Evolutionary conservation across 2,113 vertebrate genomes (phyloP).

Genomic region (Gallinago paraguaiae): DNA sequence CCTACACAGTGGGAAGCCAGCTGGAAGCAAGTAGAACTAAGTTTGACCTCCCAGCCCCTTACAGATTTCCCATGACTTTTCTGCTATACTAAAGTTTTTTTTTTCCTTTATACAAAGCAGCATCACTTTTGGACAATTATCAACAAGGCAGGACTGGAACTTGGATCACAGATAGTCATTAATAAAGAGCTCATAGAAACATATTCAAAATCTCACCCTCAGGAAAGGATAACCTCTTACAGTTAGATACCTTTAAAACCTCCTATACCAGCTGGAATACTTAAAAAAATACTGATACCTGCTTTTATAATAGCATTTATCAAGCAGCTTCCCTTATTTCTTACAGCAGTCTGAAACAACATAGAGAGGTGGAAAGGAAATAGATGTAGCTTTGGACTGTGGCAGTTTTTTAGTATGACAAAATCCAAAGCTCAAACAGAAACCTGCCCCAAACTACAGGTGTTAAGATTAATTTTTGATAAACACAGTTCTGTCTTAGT

Average conservation of each 20-base stretch:
- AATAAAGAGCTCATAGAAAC: background rate
- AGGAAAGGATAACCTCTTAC: background rate
- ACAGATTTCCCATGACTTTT: constrained; percentile 40
- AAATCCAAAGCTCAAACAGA: background rate
- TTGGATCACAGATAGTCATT: background rate
- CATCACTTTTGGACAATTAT: background rate
- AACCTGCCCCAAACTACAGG: background rate
- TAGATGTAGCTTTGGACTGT: background rate
- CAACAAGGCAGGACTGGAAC: background rate
- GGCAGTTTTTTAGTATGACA: background rate
- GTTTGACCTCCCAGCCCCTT: constrained; percentile 6
- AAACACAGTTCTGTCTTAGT: background rate
- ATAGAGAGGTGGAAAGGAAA: accelerated
- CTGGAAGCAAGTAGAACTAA: constrained; percentile 7
- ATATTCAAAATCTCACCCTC: background rate
- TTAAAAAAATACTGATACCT: background rate
- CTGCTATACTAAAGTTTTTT: background rate
- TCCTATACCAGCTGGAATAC: background rate
- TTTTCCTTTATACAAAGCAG: background rate
- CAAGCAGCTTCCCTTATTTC: background rate
- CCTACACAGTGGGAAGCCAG: constrained; percentile 23
- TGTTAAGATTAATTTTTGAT: background rate
- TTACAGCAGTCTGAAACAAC: background rate
- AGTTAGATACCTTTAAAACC: background rate
- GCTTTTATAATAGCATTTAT: background rate